Evolutionary conservation across 2,113 vertebrate genomes (phyloP), one percentile per base, ranked within the genome.

Genomic region (Albula goreensis): DNA sequence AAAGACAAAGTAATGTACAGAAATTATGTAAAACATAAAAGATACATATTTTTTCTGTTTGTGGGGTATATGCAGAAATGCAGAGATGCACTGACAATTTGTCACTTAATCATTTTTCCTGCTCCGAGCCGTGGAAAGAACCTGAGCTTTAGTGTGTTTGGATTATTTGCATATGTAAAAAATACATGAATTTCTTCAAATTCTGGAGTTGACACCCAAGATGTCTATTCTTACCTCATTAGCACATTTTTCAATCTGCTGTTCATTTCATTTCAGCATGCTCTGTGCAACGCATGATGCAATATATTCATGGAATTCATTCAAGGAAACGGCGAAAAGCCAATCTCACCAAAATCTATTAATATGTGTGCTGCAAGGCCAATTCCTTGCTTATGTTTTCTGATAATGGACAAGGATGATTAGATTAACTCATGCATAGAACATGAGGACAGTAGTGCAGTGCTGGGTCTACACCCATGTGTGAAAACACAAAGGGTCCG

Each of bases 311-410:
- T 66, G 60, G 19, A 66, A 66, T 66, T 66, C 60, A 66, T 22
- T 66, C 60, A 19, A 66, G 60, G 60, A 66, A 66, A 66, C 60
- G 7, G 4, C 22, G 60, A 22, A 66, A 5, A 66, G 60, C 60
- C 60, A 66, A 66, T 22, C 60, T 66, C 60, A 22, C 60, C 70
- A 31, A 70, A n/a, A 70, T n/a, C 63, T n/a, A 70, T 70, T 74
- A 66, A 66, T 74, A n/a, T n/a, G 70, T 31, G 70, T 31, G 70
- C n/a, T 74, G 22, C 10, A n/a, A 74, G 22, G n/a, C 22, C 22
- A 74, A 74, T 74, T 74, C 70, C 70, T 74, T 74, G 70, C 70
- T 74, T 74, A 25, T 31, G n/a, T 74, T 74, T n/a, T 74, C n/a
- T 74, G 70, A 74, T 74, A 74, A 74, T 31, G 22, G 22, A 31